Evolutionary conservation across 2,888 invertebrate species (phyloP).

Genomic region (Clitarchus hookeri): DNA sequence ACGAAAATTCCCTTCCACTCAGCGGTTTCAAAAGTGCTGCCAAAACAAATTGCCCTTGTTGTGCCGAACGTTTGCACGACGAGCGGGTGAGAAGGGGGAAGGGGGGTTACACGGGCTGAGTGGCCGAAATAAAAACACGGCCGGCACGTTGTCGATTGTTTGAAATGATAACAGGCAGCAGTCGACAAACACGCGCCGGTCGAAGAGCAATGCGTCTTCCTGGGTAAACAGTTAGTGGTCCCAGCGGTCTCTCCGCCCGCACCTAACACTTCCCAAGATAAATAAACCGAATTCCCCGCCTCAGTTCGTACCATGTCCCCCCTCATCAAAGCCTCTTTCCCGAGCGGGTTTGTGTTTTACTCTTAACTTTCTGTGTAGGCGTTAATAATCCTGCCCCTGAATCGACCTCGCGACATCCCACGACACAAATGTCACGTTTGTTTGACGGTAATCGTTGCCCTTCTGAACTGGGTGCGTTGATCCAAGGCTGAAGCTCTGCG

Average conservation of each 20-base stretch:
- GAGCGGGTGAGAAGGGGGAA: neutral
- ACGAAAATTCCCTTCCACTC: neutral
- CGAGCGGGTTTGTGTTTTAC: too few relatives aligned
- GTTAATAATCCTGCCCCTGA: too few relatives aligned
- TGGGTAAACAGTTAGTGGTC: neutral
- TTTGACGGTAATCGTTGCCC: too few relatives aligned
- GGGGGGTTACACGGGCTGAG: neutral
- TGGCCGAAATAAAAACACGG: neutral
- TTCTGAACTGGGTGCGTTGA: too few relatives aligned
- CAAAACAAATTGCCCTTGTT: neutral
- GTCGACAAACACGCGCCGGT: neutral
- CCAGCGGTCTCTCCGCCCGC: neutral
- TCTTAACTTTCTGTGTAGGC: too few relatives aligned
- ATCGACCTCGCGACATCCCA: too few relatives aligned
- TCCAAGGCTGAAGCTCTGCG: too few relatives aligned
- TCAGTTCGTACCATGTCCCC: too few relatives aligned
- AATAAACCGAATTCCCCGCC: neutral
- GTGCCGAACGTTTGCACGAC: neutral
- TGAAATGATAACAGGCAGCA: neutral
- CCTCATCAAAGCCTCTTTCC: too few relatives aligned
- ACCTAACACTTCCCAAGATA: neutral
- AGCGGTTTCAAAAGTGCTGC: neutral
- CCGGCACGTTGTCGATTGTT: neutral
- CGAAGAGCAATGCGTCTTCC: neutral
- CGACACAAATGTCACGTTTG: too few relatives aligned